A percentile compares a stretch with the other conserved stretches of the same genome.
phyloP scores from a whole-genome alignment of 2,113 vertebrate species.

The Sapayoa aenigma region DNA sequence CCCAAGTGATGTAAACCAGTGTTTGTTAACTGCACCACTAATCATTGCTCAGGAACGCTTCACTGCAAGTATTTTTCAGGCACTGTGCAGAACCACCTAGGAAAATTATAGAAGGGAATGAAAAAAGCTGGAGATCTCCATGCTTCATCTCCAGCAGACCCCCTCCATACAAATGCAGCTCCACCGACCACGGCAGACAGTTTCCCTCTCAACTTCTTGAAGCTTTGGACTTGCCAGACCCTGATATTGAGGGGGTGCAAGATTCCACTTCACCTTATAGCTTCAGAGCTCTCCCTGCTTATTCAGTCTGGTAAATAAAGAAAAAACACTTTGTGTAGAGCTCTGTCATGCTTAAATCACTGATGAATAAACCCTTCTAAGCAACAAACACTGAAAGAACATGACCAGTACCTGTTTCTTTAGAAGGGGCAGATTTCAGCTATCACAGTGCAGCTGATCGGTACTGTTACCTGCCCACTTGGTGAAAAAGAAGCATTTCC shows the following conservation, averaged over 20 bases:
- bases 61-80: not conserved
- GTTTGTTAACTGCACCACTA: not conserved
- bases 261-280: not conserved
- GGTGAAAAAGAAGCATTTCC: not conserved
- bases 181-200: not conserved
- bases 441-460: not conserved
- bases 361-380: not conserved
- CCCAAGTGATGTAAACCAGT: not conserved
- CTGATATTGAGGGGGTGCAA: rapidly evolving
- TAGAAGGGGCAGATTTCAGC: not conserved
- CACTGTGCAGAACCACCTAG: not conserved
- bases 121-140: not conserved
- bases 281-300: not conserved
- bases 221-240: not conserved
- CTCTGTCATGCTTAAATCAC: not conserved
- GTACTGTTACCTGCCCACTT: not conserved
- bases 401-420: not conserved
- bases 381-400: not conserved
- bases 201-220: not conserved
- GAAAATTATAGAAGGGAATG: not conserved
- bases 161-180: not conserved
- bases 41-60: not conserved
- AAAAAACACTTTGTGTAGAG: not conserved
- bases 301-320: not conserved
- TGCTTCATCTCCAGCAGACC: not conserved